A percentile compares a stretch with the other conserved stretches of the same genome.
phyloP scores from a whole-genome alignment of 2,888 invertebrate genomes.

The Ferrisia virgata region DNA sequence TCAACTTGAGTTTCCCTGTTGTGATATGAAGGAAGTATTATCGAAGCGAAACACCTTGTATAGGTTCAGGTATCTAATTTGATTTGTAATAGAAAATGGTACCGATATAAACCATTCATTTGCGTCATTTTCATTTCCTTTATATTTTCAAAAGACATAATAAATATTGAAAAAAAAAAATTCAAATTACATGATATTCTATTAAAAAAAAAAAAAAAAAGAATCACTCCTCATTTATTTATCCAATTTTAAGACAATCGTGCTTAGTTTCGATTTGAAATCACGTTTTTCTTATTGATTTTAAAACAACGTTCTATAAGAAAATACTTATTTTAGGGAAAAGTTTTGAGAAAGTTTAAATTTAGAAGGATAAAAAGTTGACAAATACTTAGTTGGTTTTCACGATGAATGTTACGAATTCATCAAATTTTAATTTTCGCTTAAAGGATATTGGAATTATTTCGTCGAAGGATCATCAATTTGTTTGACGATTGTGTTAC shows the following conservation, averaged over 20 bases:
- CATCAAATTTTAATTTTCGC: not conserved
- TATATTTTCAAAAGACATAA: not conserved
- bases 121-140: not conserved
- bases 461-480: not conserved
- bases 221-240: not conserved
- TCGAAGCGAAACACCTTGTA: too few species aligned
- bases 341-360: not conserved
- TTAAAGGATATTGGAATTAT: not conserved
- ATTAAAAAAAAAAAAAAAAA: not conserved
- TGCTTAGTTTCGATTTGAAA: not conserved
- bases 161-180: not conserved
- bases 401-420: not conserved
- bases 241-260: not conserved
- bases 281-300: not conserved
- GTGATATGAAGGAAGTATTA: too few species aligned
- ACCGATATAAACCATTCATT: not conserved
- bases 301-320: not conserved
- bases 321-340: not conserved
- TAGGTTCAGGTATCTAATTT: too few species aligned
- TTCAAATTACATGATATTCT: not conserved
- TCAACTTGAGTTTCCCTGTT: too few species aligned
- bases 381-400: not conserved
- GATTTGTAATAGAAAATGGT: too few species aligned
- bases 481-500: not conserved
- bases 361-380: not conserved